Evolutionary conservation across 2,888 invertebrate genomes (phyloP), one percentile per base, ranked within the genome.

Genomic region (Clostera curtula): DNA sequence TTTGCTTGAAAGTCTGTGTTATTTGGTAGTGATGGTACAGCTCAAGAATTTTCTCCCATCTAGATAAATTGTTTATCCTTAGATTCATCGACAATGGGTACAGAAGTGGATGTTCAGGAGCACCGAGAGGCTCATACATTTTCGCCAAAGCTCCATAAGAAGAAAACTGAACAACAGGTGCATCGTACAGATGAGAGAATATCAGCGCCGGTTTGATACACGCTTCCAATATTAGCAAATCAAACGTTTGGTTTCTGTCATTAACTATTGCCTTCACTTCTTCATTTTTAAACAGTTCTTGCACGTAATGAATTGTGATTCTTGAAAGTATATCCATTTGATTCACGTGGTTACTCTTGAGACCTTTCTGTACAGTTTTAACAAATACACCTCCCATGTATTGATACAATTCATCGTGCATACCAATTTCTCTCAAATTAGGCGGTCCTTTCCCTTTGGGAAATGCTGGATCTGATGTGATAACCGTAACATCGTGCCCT

Each of bases 401-500:
- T 8, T 20, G 13, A 17, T 56, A 53, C 4, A 55, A 49, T 10
- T 47, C 12, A 17, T 50, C 49, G 13, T 58, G 43, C 0, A 64
- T 21, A 14, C 64, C 50, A 2, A 75, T 62, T 47, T 73, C 65
- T 2, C 46, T 63, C 3, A 65, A 44, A 25, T 68, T 73, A 5
- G 9, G 12, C 2, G 50, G 52, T 1, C 35, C 19, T 4, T 36
- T 19, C 7, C 34, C 43, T 23, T 45, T 42, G 1, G 39, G 24
- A 9, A 34, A 55, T 1, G 33, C 43, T 4, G 68, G 63, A 27
- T 68, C 31, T 2, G 74, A 23, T 0, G 74, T 68, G 2, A 69
- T 28, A 0, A 71, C 42, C 0, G 62, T 51, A 0, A 76, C 21
- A 12, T 74, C 48, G 26, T 79, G 76, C 2, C 74, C 75, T 7